Percentiles rank a stretch among this genome's conserved stretches.
These are phyloP conservation scores for Argyra leucocephala DNA, from an alignment of 2,888 invertebrate species.

Conservation along the genomic window DNA sequence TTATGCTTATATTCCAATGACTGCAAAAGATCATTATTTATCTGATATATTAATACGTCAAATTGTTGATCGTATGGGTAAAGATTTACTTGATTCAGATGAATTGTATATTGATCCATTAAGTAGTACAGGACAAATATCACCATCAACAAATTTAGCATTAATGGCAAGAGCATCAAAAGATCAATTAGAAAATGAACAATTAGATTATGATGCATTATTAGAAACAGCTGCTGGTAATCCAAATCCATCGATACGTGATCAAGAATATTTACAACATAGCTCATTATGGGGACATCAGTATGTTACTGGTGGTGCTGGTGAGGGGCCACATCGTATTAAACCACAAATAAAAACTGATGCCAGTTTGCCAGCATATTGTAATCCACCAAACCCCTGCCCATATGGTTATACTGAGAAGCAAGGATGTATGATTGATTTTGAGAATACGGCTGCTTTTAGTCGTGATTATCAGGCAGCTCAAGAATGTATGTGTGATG, in stretches of 20 bases:
- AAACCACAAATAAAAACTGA: slow-evolving; percentile 73
- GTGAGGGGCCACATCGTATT: slow-evolving; percentile 49
- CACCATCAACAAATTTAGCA: slow-evolving; percentile 35
- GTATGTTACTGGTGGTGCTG: slow-evolving; percentile 65
- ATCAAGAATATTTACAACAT: slow-evolving; percentile 80
- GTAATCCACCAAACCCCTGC: slow-evolving; percentile 98
- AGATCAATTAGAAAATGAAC: slow-evolving; percentile 49
- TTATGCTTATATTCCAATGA: slow-evolving; percentile 2
- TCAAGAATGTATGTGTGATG: slow-evolving; percentile 95
- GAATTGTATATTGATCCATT: slow-evolving; percentile 45
- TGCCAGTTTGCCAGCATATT: slow-evolving; percentile 89
- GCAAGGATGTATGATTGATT: slow-evolving; percentile 81
- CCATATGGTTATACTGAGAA: slow-evolving; percentile 82
- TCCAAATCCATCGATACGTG: slow-evolving; percentile 69
- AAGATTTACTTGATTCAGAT: slow-evolving; percentile 54
- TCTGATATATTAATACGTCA: slow-evolving; percentile 66
- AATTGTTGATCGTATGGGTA: slow-evolving; percentile 67
- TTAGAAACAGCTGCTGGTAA: slow-evolving; percentile 49
- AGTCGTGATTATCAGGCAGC: slow-evolving; percentile 85
- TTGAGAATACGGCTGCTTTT: slow-evolving; percentile 91
- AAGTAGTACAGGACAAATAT: slow-evolving; percentile 24
- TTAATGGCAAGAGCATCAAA: slow-evolving; percentile 48
- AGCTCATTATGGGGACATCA: slow-evolving; percentile 68
- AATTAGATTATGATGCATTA: slow-evolving; percentile 63
- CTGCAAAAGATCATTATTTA: slow-evolving; percentile 52